Base-by-base conservation (phyloP, 1,140 invertebrate genomes). In the Caenorhabditis latens region DNA sequence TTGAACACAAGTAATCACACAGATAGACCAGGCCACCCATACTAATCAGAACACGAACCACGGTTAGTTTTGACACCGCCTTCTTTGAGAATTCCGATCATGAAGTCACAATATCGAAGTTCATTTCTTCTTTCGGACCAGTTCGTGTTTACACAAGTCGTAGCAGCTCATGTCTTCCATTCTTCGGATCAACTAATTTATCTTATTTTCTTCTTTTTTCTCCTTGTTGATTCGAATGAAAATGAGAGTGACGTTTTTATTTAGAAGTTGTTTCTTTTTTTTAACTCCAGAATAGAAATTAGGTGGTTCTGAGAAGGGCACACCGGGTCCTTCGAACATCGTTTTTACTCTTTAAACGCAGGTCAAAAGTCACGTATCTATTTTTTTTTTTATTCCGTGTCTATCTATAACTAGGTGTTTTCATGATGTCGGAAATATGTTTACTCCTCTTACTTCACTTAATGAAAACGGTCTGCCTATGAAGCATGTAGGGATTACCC, bases 161-260 rank as follows among this genome's bases (percentile, higher is more conserved):
- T 21, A 5, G 21, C 19, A 21, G 57, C 8, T n/a, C 16, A 58
- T 14, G 57, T 58, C 57, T 8, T 19, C 57, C 21, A n/a, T 58
- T 21, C 57, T 58, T 40, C 4, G 61, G 61, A 65, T 65, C 11
- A 65, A 65, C 61, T 14, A 40, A 65, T 65, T 65, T 42, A 65
- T 8, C 32, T 58, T 21, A 3, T 5, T 58, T 42, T 32, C 40
- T 42, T 42, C 4, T 42, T 65, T 4, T 42, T 40, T 40, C 32
- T 65, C 5, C n/a, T 3, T 21, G 4, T 61, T 14, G n/a, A n/a
- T 2, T 61, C 16, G 57, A 21, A 21, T n/a, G 57, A 53, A 53
- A 32, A 6, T 21, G 8, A 61, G 8, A 61, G 32, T 65, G 61
- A 65, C 61, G 57, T 61, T 21, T 61, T 9, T 1, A 65, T 58